Base-by-base conservation (phyloP, 1,140 invertebrate genomes). In the Lucilia sericata region DNA sequence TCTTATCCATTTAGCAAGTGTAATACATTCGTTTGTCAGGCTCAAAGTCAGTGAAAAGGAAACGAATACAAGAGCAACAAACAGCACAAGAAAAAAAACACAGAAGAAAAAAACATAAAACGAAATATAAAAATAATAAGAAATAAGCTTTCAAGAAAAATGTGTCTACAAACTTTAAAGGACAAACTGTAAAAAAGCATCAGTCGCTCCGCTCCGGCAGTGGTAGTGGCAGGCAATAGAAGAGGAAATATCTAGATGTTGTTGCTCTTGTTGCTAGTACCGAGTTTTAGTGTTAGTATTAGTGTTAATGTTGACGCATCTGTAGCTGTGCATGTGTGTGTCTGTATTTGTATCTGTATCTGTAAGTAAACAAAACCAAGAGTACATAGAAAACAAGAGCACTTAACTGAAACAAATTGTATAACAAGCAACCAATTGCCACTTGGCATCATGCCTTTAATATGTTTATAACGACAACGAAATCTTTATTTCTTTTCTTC, bases 391-490 rank as follows among this genome's bases (percentile, higher is more conserved):
- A 49, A 80, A 51, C 42, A 78, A 78, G 42, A 80, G 47, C 42
- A 51, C 76, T 80, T 80, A 21, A 80, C 42, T 80, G 76, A 21
- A 80, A 80, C 76, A 80, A 80, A 80, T 80, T 80, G 76, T 80
- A 80, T 19, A 80, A 80, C 76, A 80, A 80, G 76, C 47, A 80
- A 51, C 5, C n/a, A 51, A 80, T 78, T 80, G 76, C 76, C 76
- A 80, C 19, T 80, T 80, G 76, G 36, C 76, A 80, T 80, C 76
- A 51, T 80, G 76, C 76, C 76, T 49, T 80, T n/a, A 21, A n/a
- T 21, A 80, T 80, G 76, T 51, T 80, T 25, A 80, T 42, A 70
- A 70, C 65, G 65, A 70, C 55, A 60, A 60, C 19, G n/a, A 25
- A 60, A 60, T 60, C 55, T 60, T 60, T 60, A 25, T 70, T 70